Evolutionary conservation across 2,888 invertebrate genomes (phyloP).

Genomic region (Oscheius sp.): DNA sequence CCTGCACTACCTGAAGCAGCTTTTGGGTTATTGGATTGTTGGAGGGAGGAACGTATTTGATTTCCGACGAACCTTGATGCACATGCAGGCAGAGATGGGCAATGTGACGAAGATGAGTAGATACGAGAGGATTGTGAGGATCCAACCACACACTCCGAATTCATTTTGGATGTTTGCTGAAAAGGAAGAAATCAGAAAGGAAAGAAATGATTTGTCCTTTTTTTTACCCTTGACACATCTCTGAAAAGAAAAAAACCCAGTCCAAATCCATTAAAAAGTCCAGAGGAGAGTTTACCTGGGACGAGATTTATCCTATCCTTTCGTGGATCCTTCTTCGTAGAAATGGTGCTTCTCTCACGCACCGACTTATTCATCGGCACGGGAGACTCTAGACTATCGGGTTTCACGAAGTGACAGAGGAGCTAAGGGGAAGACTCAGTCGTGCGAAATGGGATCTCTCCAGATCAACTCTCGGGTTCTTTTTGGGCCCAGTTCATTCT

Average conservation of each 20-base stretch:
- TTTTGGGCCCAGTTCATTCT: background rate
- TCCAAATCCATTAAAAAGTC: background rate
- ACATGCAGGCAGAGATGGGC: slow-evolving; percentile 58
- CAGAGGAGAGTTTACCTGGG: slow-evolving; percentile 10
- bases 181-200: slow-evolving; percentile 32
- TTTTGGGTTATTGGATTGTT: background rate
- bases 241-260: background rate
- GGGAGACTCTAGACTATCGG: slow-evolving; percentile 11
- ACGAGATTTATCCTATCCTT: slow-evolving; percentile 26
- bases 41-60: too few relatives aligned
- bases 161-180: slow-evolving; percentile 70
- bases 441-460: background rate
- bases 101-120: slow-evolving; percentile 66
- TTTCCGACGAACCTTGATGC: slow-evolving; percentile 65
- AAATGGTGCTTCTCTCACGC: slow-evolving; percentile 9
- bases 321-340: slow-evolving; percentile 23
- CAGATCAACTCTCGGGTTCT: background rate
- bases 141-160: slow-evolving; percentile 70
- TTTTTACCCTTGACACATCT: background rate
- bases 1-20: slow-evolving; percentile 66
- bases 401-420: slow-evolving; percentile 12
- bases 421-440: too few relatives aligned
- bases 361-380: slow-evolving; percentile 25
- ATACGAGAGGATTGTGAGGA: slow-evolving; percentile 68
- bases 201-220: background rate